Evolutionary conservation across 2,113 vertebrate species (phyloP).

Genomic region (Notiomystis cincta): DNA sequence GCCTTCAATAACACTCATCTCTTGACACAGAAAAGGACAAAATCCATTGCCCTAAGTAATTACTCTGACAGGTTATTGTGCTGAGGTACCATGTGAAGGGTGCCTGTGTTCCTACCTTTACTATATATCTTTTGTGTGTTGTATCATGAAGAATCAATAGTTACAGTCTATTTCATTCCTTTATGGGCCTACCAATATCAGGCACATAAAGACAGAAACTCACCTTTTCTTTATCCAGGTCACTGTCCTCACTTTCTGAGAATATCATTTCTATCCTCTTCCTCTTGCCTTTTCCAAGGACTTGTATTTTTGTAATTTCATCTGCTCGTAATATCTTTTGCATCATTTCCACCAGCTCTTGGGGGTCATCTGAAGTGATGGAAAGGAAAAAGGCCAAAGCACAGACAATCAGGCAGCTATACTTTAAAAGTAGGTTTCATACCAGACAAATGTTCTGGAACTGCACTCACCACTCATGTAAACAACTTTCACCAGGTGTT

Average conservation of each 20-base stretch:
- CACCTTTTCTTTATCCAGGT: slow-evolving; percentile 65
- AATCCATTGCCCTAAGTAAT: neutral
- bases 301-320: slow-evolving; percentile 65
- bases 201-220: neutral
- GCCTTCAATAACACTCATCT: neutral
- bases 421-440: neutral
- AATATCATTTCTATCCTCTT: slow-evolving; percentile 72
- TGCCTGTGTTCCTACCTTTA: neutral
- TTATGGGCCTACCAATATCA: neutral
- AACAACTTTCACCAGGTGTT: slow-evolving; percentile 29
- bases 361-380: slow-evolving; percentile 45
- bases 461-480: slow-evolving; percentile 30
- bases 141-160: neutral
- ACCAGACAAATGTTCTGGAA: neutral
- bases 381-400: neutral
- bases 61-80: neutral
- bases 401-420: neutral
- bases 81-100: neutral
- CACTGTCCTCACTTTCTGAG: slow-evolving; percentile 67
- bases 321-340: slow-evolving; percentile 66
- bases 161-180: neutral
- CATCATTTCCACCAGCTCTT: slow-evolving; percentile 68
- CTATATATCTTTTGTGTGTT: neutral
- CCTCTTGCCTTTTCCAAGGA: slow-evolving; percentile 72
- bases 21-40: neutral